Conservation (phyloP, 2,113 vertebrate genomes). For the Corythoichthys intestinalis region DNA sequence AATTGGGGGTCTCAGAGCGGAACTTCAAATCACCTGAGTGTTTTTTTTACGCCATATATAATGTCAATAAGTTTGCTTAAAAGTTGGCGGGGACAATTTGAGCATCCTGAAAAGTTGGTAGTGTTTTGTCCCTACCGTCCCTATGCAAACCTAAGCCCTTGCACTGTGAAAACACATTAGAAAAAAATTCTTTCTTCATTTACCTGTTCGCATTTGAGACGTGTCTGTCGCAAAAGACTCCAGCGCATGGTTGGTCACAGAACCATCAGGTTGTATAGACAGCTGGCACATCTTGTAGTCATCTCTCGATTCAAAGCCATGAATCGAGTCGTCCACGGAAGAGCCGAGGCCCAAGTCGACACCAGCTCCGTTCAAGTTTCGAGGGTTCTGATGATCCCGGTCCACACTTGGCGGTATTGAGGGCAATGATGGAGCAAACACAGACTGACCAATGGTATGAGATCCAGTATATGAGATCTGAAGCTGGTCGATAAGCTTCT, state of each 20-base stretch:
- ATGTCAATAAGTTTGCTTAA: no score
- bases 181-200: no score
- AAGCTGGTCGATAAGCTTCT: conserved; percentile 77
- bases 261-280: conserved; percentile 76
- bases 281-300: conserved; percentile 78
- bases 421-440: conserved; percentile 55
- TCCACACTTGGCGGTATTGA: conserved; percentile 57
- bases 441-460: conserved; percentile 53
- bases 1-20: no score
- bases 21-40: no score
- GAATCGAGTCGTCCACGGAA: conserved; percentile 68
- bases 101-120: no score
- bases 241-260: conserved; percentile 72
- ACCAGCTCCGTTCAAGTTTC: conserved; percentile 57
- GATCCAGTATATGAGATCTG: conserved; percentile 65
- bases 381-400: conserved; percentile 55
- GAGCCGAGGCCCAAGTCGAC: conserved; percentile 66
- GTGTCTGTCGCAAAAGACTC: conserved; percentile 62
- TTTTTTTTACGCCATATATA: no score
- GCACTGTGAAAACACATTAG: no score
- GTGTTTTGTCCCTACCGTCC: no score
- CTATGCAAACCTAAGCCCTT: no score
- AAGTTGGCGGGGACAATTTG: no score
- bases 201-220: conserved; percentile 64
- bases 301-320: conserved; percentile 70